Base-by-base conservation (phyloP, 2,797 vertebrate genomes). In the Eupleurogrammus muticus region DNA sequence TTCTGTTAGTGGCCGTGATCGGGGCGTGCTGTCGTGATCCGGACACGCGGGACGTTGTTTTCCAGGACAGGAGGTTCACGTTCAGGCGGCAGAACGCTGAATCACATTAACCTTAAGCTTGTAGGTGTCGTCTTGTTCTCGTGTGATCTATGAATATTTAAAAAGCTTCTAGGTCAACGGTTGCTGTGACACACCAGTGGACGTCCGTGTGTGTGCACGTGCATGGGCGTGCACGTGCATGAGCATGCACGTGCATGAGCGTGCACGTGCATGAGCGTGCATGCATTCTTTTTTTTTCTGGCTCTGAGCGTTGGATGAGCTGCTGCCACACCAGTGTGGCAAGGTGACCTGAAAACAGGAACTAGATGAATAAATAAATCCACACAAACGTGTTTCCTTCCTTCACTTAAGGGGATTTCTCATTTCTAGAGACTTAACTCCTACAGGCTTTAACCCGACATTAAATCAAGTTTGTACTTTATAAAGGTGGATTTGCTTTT, bases 291-390 rank as follows among this genome's bases (percentile, higher is more conserved):
- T 38, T 54, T 73, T 57, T 77, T 83, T 86, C 80, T 78, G 86
- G 85, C 88, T 89, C 73, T 69, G 36, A 81, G 75, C 69, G 24
- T 81, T 83, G 86, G 78, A 85, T 47, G 56, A 87, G 84, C 82
- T 84, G 85, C 83, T 87, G 85, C 82, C 84, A 82, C 79, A 90
- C 80, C 89, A 90, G 84, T 84, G 74, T 67, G 78, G 82, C 86
- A 93, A 93, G 90, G 92, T 93, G 92, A 93, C 92, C 91, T 86
- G 67, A 82, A 88, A 88, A 28, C 28, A 28, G 40, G 47, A 79
- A 83, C 77, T 53, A 66, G 54, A 61, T 40, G 75, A 57, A 60
- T 48, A 48, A 63, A 73, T 65, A 53, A 63, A 62, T 44, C 42
- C 52, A 59, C 35, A 38, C 10, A 19, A 10, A 19, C 3, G 11